Percentiles rank a stretch among this genome's conserved stretches.
phyloP scores from a whole-genome alignment of 1,140 invertebrate species.

The Meloidogyne floridensis region DNA sequence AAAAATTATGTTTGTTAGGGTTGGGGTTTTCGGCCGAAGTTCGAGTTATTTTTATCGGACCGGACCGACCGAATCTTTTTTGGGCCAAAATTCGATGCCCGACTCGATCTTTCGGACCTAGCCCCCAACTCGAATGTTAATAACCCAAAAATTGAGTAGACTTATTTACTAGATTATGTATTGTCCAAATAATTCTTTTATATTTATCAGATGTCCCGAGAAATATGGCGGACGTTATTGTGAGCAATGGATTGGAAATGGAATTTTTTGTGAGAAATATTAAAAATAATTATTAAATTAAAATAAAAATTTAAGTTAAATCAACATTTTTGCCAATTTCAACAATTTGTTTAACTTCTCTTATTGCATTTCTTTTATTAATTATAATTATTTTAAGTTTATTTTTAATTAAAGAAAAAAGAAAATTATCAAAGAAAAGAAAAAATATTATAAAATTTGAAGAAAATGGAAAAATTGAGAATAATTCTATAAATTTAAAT shows the following conservation, averaged over 20 bases:
- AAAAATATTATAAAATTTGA: constrained; percentile 6
- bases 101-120: no score
- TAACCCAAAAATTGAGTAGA: no score
- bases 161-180: no score
- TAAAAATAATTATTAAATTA: not conserved
- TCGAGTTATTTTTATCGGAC: no score
- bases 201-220: constrained; percentile 5
- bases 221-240: constrained; percentile 15
- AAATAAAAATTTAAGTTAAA: not conserved
- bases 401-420: constrained; percentile 6
- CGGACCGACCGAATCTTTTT: no score
- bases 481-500: not conserved
- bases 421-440: not conserved
- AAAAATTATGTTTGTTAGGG: no score
- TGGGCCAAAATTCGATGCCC: no score
- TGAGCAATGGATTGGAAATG: not conserved
- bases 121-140: no score
- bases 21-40: no score
- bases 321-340: constrained; percentile 3
- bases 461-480: not conserved
- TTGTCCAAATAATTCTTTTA: no score
- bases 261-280: not conserved
- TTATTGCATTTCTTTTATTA: not conserved
- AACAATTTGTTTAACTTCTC: not conserved
- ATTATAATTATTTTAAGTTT: constrained; percentile 8